Base-by-base conservation (phyloP, 2,797 vertebrate species). In the Micropoecilia bifurca region DNA sequence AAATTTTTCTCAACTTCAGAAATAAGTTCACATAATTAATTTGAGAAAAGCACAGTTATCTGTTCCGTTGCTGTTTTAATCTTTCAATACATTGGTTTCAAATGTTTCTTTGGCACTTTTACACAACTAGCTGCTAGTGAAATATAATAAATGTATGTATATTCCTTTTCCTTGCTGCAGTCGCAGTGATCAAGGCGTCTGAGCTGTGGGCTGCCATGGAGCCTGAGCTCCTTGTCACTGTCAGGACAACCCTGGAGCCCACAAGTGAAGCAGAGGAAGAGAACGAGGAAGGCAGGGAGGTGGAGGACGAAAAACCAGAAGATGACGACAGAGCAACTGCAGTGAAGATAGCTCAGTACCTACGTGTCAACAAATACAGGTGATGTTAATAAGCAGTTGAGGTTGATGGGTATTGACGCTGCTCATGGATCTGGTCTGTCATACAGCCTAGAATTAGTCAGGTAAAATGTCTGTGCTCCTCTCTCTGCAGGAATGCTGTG, bases 141-240 rank as follows among this genome's bases (percentile, higher is more conserved):
- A 75, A 84, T 75, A 20, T 77, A 59, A n/a, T 36, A 55, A 71
- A 45, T 55, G 10, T 71, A 77, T 59, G 28, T 46, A 61, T 59
- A 36, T 47, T 72, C 79, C 50, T 8, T 75, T 9, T 68, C 76
- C 48, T 75, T 57, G 25, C 83, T 76, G 68, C 91, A 97, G 96
- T 95, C 61, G 78, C 94, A 2, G 93, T 90, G 10, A 94, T 98
- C 20, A 85, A 95, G 45, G 96, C 96, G 1, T 95, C 96, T 6
- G 98, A 99, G 89, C 96, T 99, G 80, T 99, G 98, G 98, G 95
- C 96, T 43, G 97, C 97, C 0, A 99, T 99, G 98, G 95, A 97
- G 84, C 98, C 98, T 1, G 98, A 99, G 91, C 77, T 99, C 80
- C 95, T 86, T 45, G 83, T 93, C 80, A 96, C 97, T 1, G 92